A percentile compares a stretch with the other conserved stretches of the same genome.
Conservation (phyloP, 2,888 invertebrate species). For the Mythimna albipuncta region DNA sequence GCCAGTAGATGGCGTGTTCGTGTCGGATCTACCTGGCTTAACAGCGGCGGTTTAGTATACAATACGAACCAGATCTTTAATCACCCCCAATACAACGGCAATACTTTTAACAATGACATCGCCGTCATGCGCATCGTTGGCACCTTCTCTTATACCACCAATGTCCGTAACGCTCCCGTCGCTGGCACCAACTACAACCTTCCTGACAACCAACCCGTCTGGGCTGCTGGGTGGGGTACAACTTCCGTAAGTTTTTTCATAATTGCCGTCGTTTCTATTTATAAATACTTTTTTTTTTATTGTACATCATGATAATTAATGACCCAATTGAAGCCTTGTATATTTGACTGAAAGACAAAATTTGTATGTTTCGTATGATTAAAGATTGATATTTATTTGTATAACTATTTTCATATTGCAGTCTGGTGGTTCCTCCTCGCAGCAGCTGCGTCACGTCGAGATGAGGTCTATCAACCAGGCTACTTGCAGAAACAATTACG, state of each 20-base stretch:
- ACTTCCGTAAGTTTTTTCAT: conserved; percentile 66
- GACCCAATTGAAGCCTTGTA: too few relatives aligned
- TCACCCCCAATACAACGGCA: conserved; percentile 62
- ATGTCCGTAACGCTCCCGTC: conserved; percentile 64
- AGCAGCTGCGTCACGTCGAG: conserved; percentile 73
- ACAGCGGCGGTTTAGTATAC: conserved; percentile 69
- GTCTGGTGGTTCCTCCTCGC: conserved; percentile 60
- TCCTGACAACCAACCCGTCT: conserved; percentile 70
- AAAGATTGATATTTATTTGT: neutral
- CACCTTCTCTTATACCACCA: conserved; percentile 56
- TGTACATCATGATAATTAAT: too few relatives aligned
- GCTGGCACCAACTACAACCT: conserved; percentile 73
- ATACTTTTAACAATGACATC: conserved; percentile 66
- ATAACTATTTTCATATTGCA: conserved; percentile 28
- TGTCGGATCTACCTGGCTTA: conserved; percentile 67
- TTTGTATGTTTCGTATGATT: neutral
- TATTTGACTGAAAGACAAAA: neutral
- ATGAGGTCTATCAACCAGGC: conserved; percentile 70
- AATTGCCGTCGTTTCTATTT: too few relatives aligned
- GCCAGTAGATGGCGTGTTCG: conserved; percentile 64
- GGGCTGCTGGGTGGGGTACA: conserved; percentile 77
- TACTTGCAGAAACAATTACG: conserved; percentile 67
- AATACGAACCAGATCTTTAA: conserved; percentile 46
- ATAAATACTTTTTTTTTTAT: too few relatives aligned
- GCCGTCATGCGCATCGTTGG: conserved; percentile 64